phyloP scores from a whole-genome alignment of 2,113 vertebrate species.

The Argyrosomus japonicus region DNA sequence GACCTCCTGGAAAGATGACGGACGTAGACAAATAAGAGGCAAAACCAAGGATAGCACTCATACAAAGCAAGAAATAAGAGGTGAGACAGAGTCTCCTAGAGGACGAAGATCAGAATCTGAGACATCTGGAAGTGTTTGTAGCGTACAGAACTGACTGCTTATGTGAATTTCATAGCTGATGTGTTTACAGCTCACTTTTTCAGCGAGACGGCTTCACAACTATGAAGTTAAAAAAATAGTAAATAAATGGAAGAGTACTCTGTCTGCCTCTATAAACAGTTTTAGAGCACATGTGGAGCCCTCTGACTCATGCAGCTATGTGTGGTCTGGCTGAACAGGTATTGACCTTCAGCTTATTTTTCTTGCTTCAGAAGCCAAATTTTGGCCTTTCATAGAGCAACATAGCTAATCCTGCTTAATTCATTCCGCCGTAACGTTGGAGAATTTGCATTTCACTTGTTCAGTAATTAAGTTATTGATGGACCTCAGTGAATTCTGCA shows the following conservation, averaged over 20 bases:
- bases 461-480: constrained; percentile 55
- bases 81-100: constrained; percentile 21
- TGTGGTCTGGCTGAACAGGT: constrained; percentile 28
- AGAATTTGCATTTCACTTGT: constrained; percentile 49
- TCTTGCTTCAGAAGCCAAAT: constrained; percentile 9
- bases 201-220: not conserved
- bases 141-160: not conserved
- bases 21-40: not conserved
- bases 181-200: not conserved
- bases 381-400: constrained; percentile 16
- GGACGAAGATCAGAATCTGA: not conserved
- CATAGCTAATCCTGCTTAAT: constrained; percentile 5
- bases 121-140: not conserved
- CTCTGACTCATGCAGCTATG: constrained; percentile 9
- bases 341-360: constrained; percentile 42
- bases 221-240: not conserved
- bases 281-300: constrained; percentile 5
- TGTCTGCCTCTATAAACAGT: not conserved
- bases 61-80: constrained; percentile 10
- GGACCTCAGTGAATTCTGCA: constrained; percentile 45
- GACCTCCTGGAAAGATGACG: not conserved
- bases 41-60: not conserved
- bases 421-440: constrained; percentile 2
- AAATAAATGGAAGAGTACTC: not conserved
- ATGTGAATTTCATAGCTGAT: constrained; percentile 22